phyloP scores from a whole-genome alignment of 2,797 vertebrate species.

The Aulostomus chinensis region DNA sequence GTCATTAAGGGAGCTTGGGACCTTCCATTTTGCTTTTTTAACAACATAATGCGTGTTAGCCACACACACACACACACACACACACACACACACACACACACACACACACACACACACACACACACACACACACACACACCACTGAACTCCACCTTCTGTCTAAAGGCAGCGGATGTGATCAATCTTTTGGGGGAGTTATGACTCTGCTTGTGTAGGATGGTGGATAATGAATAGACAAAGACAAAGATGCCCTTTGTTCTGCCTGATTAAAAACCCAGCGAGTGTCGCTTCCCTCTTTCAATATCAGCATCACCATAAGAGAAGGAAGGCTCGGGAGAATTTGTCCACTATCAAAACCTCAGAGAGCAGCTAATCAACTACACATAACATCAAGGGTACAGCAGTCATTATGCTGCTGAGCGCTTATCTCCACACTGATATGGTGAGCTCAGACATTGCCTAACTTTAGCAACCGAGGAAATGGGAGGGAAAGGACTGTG shows the following conservation, averaged over 20 bases:
- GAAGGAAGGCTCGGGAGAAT: slow-evolving; percentile 23
- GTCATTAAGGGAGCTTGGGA: no score
- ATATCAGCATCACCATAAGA: slow-evolving; percentile 47
- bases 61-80: no score
- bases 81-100: no score
- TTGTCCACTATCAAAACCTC: slow-evolving; percentile 11
- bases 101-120: no score
- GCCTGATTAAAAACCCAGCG: slow-evolving; percentile 48
- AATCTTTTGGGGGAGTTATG: neutral
- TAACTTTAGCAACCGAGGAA: slow-evolving; percentile 66
- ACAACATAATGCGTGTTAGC: no score
- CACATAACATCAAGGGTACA: slow-evolving; percentile 22
- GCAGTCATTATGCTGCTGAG: slow-evolving; percentile 5
- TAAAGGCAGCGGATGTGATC: slow-evolving; percentile 12
- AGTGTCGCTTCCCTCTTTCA: slow-evolving; percentile 42
- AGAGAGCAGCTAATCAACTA: slow-evolving; percentile 26
- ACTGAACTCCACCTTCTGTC: no score
- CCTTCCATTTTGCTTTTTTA: no score
- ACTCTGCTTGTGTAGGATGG: slow-evolving; percentile 26
- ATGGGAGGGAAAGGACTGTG: slow-evolving; percentile 40
- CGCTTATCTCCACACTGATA: slow-evolving; percentile 52
- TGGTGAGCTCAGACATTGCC: slow-evolving; percentile 34
- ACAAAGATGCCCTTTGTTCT: slow-evolving; percentile 65
- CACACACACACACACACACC: no score
- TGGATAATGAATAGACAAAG: slow-evolving; percentile 29